Evolutionary conservation across 2,113 vertebrate species (phyloP).

Genomic region (Lepisosteus osseus): DNA sequence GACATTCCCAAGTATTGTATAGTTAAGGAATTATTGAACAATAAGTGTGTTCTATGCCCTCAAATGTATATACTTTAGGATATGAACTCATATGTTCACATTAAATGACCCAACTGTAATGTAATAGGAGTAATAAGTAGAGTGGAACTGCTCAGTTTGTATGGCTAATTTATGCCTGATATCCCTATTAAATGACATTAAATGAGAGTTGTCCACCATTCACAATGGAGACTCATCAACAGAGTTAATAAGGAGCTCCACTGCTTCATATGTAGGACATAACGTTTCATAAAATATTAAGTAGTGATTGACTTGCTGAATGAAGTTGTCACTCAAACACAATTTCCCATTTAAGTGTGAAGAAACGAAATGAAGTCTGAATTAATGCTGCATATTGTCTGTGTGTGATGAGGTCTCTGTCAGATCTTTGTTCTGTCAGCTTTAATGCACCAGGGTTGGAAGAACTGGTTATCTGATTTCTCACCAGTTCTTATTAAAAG

Average conservation of each 20-base stretch:
- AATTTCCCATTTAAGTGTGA: conserved; percentile 44
- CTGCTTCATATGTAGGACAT: conserved; percentile 45
- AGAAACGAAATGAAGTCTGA: conserved; percentile 50
- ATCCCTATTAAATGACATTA: conserved; percentile 54
- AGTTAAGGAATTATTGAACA: too few species aligned
- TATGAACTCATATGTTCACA: too few species aligned
- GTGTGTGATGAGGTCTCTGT: conserved; percentile 51
- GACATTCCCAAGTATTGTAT: too few species aligned
- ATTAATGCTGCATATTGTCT: conserved; percentile 63
- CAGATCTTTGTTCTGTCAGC: conserved; percentile 58
- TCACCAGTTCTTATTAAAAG: conserved; percentile 62
- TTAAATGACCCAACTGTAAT: too few species aligned
- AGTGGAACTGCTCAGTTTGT: too few species aligned
- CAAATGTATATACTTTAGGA: too few species aligned
- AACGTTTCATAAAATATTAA: conserved; percentile 61
- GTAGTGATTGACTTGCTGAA: conserved; percentile 51
- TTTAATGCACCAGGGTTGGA: conserved; percentile 59
- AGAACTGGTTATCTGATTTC: conserved; percentile 61
- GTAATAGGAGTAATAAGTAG: too few species aligned
- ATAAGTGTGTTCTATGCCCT: too few species aligned
- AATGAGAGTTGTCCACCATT: conserved; percentile 53
- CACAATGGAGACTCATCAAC: conserved; percentile 42
- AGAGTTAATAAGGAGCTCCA: conserved; percentile 47
- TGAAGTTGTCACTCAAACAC: conserved; percentile 67
- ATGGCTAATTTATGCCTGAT: conserved; percentile 52